Conservation (phyloP, 2,888 invertebrate species). For the Carpatolechia fugitivella region DNA sequence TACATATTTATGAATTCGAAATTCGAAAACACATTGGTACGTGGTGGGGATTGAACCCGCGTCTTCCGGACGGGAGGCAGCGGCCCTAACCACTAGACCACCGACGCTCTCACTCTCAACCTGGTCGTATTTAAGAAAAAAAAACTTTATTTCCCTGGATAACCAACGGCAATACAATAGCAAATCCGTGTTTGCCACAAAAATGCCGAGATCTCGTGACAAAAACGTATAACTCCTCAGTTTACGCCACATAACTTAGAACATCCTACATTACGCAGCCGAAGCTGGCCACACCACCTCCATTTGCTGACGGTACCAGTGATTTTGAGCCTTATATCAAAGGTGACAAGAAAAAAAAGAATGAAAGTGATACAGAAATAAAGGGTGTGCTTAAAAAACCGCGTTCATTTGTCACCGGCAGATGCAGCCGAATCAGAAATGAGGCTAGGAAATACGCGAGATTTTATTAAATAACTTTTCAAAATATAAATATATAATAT, state of each 20-base stretch:
- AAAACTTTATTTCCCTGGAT: no score
- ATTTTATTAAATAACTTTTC: no score
- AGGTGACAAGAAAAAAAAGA: conserved; percentile 26
- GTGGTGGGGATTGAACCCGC: no score
- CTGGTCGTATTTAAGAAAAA: no score
- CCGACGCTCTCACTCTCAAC: no score
- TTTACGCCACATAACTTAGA: conserved; percentile 59
- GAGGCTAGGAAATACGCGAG: conserved; percentile 37
- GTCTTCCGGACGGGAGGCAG: no score
- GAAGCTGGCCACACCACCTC: conserved; percentile 27
- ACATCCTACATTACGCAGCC: conserved; percentile 59
- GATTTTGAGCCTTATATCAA: conserved; percentile 29
- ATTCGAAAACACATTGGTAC: no score
- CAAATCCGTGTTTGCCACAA: conserved; percentile 11
- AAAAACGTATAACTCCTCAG: conserved; percentile 47
- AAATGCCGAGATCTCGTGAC: conserved; percentile 11
- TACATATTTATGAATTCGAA: no score
- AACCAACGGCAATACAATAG: not conserved
- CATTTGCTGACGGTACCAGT: conserved; percentile 23
- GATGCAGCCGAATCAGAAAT: conserved; percentile 67
- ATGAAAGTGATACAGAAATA: conserved; percentile 30
- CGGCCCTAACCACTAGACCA: no score
- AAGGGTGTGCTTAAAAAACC: conserved; percentile 69
- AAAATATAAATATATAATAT: no score
- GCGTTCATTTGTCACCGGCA: conserved; percentile 75